Percentiles rank a stretch among this genome's conserved stretches.
These are phyloP conservation scores for Lucinisca nassula DNA, from an alignment of 2,888 invertebrate species.

Conservation along the genomic window DNA sequence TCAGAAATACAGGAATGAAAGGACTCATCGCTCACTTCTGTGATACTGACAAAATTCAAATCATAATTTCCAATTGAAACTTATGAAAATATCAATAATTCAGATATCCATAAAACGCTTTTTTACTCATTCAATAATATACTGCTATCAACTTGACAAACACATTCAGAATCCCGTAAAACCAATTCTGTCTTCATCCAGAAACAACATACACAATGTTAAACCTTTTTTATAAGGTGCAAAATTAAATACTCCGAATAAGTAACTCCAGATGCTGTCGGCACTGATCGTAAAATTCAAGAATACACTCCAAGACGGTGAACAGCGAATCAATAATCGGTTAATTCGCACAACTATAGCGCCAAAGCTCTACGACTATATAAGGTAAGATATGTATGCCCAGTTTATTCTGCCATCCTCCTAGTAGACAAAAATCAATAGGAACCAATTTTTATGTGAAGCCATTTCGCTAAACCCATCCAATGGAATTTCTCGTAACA, in stretches of 20 bases:
- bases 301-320: not conserved
- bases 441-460: constrained; percentile 9
- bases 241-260: not conserved
- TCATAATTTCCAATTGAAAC: not conserved
- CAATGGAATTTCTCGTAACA: constrained; percentile 11
- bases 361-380: constrained; percentile 1
- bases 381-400: not conserved
- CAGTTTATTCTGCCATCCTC: not conserved
- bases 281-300: not conserved
- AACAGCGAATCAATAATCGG: not conserved
- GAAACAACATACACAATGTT: not conserved
- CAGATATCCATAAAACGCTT: not conserved
- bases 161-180: not conserved
- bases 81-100: not conserved
- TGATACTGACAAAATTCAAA: too few relatives aligned
- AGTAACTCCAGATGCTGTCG: not conserved
- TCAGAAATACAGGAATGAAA: too few relatives aligned
- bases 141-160: too few relatives aligned
- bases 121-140: too few relatives aligned
- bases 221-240: not conserved
- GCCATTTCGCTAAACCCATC: constrained; percentile 14
- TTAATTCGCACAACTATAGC: constrained; percentile 8
- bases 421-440: not conserved
- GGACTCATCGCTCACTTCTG: too few relatives aligned
- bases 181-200: not conserved